Evolutionary conservation across 2,888 invertebrate species (phyloP).

Genomic region (Macrosiphum euphorbiae): DNA sequence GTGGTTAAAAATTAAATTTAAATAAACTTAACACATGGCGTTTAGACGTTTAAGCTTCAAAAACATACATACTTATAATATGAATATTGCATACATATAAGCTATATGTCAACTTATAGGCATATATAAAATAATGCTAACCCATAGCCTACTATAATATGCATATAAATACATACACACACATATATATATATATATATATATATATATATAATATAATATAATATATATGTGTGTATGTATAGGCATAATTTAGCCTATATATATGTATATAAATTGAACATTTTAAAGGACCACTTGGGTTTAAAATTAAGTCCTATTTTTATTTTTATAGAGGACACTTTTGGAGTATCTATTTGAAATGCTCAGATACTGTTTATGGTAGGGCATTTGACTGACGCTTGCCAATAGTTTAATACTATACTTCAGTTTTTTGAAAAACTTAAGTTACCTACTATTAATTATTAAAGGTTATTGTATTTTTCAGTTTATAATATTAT

Average conservation of each 20-base stretch:
- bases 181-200: too few species aligned
- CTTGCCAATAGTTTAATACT: neutral
- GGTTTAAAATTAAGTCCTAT: neutral
- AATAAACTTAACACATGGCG: neutral
- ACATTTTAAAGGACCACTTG: neutral
- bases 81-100: too few species aligned
- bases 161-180: neutral
- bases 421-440: neutral
- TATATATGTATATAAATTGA: neutral
- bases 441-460: neutral
- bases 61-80: neutral
- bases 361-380: neutral
- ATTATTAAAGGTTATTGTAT: neutral
- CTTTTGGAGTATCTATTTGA: neutral
- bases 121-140: too few species aligned
- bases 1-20: neutral
- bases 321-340: neutral
- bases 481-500: neutral
- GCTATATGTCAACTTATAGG: too few species aligned
- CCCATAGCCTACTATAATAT: neutral
- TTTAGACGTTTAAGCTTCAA: neutral
- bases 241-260: neutral
- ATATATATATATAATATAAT: too few species aligned
- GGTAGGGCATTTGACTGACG: neutral
- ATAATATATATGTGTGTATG: neutral